Evolutionary conservation across 2,888 invertebrate species (phyloP), one percentile per base, ranked within the genome.

Genomic region (Linyphia triangularis): DNA sequence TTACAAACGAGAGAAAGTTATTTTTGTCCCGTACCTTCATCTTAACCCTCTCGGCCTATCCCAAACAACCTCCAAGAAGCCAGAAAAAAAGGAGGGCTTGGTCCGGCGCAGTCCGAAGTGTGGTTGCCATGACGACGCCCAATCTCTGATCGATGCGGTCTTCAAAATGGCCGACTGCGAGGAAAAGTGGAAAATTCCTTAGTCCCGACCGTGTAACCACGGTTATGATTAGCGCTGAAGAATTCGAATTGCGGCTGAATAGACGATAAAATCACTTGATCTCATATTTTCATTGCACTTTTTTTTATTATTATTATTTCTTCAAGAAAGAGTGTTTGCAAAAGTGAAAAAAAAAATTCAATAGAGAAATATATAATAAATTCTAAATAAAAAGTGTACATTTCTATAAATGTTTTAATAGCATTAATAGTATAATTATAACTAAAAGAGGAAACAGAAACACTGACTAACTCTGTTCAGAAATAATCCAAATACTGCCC

Each of bases 141-240:
- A 72, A 69, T 72, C 79, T 81, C 82, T 82, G 72, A 82, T 82
- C 82, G 82, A 82, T 82, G 70, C 82, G 70, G 61, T 61, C 70
- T 37, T 26, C 70, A 82, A 72, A 70, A 70, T 82, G 82, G 82
- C 69, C 69, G 79, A 43, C 63, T 65, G 59, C 7, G 70, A 82
- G 59, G 61, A 61, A 70, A 43, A 51, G 28, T 51, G 43, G 61
- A 72, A 69, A 67, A 81, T 81, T 81, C 79, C 59, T 33, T 6
- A 37, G 61, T 26, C 19, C 40, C 40, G 37, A 40, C 24, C 40
- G 40, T 82, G 82, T 82, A 82, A 72, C 82, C 40, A 70, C 61
- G 59, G 63, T 24, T 77, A 77, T 26, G 59, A 77, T 61, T 63
- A 40, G 37, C 22, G 24, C 22, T 37, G 63, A 61, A 40, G 63